These are phyloP conservation scores for Podilymbus podiceps DNA, from an alignment of 2,113 vertebrate genomes.

Conservation along the genomic window DNA sequence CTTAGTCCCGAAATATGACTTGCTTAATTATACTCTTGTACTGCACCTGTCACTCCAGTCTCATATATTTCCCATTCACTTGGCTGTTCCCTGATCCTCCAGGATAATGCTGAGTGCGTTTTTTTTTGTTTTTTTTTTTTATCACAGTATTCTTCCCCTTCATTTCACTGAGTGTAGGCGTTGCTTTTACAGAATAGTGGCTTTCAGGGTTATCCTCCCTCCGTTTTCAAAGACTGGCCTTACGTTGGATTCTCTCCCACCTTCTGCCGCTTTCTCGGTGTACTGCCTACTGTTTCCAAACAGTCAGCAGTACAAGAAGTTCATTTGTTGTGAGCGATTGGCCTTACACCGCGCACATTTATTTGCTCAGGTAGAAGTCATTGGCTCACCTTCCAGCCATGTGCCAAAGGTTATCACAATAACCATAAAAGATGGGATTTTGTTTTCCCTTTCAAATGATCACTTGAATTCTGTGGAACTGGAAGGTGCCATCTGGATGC, in stretches of 20 bases:
- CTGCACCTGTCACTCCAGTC: neutral
- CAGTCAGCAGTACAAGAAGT: neutral
- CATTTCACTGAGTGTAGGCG: neutral
- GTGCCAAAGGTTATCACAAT: neutral
- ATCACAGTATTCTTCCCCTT: neutral
- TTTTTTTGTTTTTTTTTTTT: neutral
- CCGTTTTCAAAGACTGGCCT: neutral
- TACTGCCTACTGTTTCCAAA: neutral
- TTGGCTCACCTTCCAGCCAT: neutral
- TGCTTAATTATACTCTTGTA: neutral
- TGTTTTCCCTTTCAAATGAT: neutral
- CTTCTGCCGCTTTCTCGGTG: neutral
- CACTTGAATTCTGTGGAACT: neutral
- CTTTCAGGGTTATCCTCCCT: neutral
- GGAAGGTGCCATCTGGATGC: neutral
- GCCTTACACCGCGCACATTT: neutral
- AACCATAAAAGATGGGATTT: neutral
- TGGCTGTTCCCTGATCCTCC: neutral
- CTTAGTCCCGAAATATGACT: neutral
- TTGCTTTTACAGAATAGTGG: neutral
- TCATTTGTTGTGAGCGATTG: neutral
- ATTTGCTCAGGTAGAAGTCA: neutral
- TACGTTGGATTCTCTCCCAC: slow-evolving; percentile 8
- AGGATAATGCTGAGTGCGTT: neutral
- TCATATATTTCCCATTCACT: accelerated